These are phyloP conservation scores for Burhinus bistriatus DNA, from an alignment of 2,113 vertebrate genomes.

Conservation along the genomic window DNA sequence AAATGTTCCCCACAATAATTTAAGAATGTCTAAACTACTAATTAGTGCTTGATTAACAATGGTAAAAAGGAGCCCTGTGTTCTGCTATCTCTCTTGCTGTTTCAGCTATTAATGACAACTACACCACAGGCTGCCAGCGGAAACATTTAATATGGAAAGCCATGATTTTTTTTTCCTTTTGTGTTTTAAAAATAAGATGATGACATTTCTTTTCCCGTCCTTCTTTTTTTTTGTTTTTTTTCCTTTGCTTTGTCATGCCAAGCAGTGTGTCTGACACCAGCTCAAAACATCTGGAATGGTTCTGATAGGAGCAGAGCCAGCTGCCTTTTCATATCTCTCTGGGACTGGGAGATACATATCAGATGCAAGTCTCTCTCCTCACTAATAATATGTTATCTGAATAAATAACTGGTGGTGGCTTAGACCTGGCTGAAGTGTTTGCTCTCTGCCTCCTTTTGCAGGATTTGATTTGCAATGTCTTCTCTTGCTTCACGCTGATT, in stretches of 20 bases:
- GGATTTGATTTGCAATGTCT: slow-evolving; percentile 57
- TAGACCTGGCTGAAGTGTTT: slow-evolving; percentile 45
- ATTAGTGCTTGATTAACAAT: slow-evolving; percentile 50
- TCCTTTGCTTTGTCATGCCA: slow-evolving; percentile 34
- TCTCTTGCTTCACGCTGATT: slow-evolving; percentile 39
- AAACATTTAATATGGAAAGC: slow-evolving; percentile 31
- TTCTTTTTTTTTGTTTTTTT: not conserved
- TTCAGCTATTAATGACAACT: slow-evolving; percentile 47
- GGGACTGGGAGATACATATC: slow-evolving; percentile 29
- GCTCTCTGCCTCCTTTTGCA: slow-evolving; percentile 33
- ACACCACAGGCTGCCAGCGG: not conserved
- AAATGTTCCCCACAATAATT: slow-evolving; percentile 39
- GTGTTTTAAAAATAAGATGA: slow-evolving; percentile 1
- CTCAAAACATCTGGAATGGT: slow-evolving; percentile 69
- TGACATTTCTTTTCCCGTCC: not conserved
- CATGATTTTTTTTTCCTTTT: not conserved
- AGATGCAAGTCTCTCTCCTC: slow-evolving; percentile 41
- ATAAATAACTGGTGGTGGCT: slow-evolving; percentile 57
- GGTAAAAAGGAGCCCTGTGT: slow-evolving; percentile 26
- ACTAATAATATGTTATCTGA: slow-evolving; percentile 66
- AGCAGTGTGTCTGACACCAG: slow-evolving; percentile 16
- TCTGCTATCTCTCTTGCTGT: not conserved
- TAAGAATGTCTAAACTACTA: slow-evolving; percentile 40
- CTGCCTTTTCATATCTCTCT: slow-evolving; percentile 53
- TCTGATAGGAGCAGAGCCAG: slow-evolving; percentile 52